These are phyloP conservation scores for Loxodonta africana DNA, from an alignment of 2,113 vertebrate species.

Conservation along the genomic window DNA sequence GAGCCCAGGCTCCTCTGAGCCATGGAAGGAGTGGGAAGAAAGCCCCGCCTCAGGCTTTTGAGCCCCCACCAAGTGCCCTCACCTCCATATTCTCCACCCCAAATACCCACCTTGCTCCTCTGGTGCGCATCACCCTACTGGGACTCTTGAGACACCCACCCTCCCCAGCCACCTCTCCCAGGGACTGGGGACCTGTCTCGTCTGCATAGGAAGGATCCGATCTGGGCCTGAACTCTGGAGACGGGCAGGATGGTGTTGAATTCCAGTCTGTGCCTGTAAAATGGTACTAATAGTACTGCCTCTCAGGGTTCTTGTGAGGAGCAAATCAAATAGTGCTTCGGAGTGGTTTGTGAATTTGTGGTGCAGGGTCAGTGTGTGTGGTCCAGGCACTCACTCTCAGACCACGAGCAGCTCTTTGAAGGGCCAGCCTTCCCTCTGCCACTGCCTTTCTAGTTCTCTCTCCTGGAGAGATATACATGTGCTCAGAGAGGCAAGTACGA, in stretches of 20 bases:
- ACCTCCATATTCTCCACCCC: background rate
- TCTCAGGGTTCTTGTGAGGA: background rate
- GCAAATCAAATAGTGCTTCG: background rate
- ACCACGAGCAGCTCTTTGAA: background rate
- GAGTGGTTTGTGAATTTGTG: background rate
- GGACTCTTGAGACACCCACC: background rate
- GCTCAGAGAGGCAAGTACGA: background rate
- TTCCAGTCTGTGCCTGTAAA: background rate
- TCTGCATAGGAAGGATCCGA: background rate
- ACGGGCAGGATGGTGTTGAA: slow-evolving; percentile 42
- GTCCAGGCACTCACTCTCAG: background rate
- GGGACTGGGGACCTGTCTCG: background rate
- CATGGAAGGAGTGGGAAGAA: slow-evolving; percentile 81
- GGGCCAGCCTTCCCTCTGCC: background rate
- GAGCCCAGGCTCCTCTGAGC: slow-evolving; percentile 83
- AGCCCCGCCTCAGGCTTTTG: slow-evolving; percentile 68
- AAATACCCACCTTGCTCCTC: background rate
- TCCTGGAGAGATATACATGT: background rate
- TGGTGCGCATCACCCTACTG: background rate
- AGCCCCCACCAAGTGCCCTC: slow-evolving; percentile 34
- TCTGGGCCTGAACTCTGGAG: background rate
- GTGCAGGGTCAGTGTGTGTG: background rate
- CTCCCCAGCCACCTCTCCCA: background rate
- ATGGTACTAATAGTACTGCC: background rate
- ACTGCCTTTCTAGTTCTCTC: background rate